Evolutionary conservation across 2,888 invertebrate species (phyloP), one percentile per base, ranked within the genome.

Genomic region (Hedychridium roseum): DNA sequence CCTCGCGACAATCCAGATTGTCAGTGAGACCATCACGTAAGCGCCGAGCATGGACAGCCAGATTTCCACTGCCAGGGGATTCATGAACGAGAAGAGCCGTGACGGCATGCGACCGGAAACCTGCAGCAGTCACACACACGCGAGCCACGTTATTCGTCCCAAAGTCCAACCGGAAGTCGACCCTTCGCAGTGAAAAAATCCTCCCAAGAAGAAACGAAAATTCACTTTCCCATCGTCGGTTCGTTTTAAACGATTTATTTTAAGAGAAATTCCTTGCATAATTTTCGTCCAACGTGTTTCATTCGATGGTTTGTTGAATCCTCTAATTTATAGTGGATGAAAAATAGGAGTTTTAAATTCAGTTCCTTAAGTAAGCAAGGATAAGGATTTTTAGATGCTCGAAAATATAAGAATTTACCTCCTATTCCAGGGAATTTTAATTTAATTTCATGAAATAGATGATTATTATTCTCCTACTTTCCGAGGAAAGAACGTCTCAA

Each of bases 1-100:
- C 56, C 91, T 82, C 32, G 92, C 92, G 58, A 93, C 88, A 62
- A 93, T 87, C 85, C 92, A 94, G 69, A 94, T 87, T 30, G 89
- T 88, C 66, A 89, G 79, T 27, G 89, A 88, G 57, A 92, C 92
- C 64, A 91, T 82, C 50, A 91, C 81, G 80, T 92, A 94, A 52
- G 91, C 91, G 46, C 86, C 86, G 53, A 88, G 81, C 78, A 91
- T 88, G 75, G 87, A 88, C 54, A 91, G 80, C 93, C 94, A 94
- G 70, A 94, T 92, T 78, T 92, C 89, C 60, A 89, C 83, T 1
- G 91, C 90, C 61, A 94, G 82, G 3, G 93, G 93, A 73, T 88
- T 90, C 81, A 93, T 86, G 81, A 94, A 94, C 43, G 91, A 90
- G 82, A 93, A 94, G 64, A 85, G 87, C 73, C 84, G 85, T 72